A percentile compares a stretch with the other conserved stretches of the same genome.
phyloP scores from a whole-genome alignment of 2,797 vertebrate species.

The Karalla daura region DNA sequence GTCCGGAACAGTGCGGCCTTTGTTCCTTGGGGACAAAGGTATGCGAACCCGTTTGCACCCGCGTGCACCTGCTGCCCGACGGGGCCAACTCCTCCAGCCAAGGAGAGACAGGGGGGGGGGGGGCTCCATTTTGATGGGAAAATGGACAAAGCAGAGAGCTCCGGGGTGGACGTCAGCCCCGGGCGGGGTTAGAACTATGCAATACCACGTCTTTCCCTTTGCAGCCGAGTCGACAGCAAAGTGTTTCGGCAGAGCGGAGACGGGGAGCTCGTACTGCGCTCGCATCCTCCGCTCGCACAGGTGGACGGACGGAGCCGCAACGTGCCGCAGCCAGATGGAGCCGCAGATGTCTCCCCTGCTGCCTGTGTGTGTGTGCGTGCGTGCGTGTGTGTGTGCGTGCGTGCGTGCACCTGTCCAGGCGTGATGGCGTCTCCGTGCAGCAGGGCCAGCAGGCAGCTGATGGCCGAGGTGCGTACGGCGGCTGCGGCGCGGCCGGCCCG shows the following conservation, averaged over 20 bases:
- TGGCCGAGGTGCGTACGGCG: conserved; percentile 89
- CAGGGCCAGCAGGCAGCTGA: conserved; percentile 93
- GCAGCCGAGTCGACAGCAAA: conserved; percentile 56
- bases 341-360: background rate
- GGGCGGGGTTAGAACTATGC: conserved; percentile 46
- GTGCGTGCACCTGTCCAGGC: conserved; percentile 83
- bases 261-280: conserved; percentile 23
- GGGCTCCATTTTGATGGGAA: conserved; percentile 58
- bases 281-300: conserved; percentile 22
- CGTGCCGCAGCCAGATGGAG: background rate
- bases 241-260: conserved; percentile 44
- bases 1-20: conserved; percentile 61
- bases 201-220: conserved; percentile 50
- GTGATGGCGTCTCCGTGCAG: conserved; percentile 85
- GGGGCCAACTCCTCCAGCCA: conserved; percentile 59
- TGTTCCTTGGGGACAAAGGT: conserved; percentile 75
- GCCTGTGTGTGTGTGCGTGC: background rate
- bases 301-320: conserved; percentile 15
- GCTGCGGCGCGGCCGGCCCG: conserved; percentile 89
- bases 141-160: conserved; percentile 68
- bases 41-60: conserved; percentile 70
- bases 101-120: conserved; percentile 43
- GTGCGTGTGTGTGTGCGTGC: background rate
- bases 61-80: conserved; percentile 74
- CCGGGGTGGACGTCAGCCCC: conserved; percentile 45